Base-by-base conservation (phyloP, 2,888 invertebrate genomes). In the Trichacis sp. region DNA sequence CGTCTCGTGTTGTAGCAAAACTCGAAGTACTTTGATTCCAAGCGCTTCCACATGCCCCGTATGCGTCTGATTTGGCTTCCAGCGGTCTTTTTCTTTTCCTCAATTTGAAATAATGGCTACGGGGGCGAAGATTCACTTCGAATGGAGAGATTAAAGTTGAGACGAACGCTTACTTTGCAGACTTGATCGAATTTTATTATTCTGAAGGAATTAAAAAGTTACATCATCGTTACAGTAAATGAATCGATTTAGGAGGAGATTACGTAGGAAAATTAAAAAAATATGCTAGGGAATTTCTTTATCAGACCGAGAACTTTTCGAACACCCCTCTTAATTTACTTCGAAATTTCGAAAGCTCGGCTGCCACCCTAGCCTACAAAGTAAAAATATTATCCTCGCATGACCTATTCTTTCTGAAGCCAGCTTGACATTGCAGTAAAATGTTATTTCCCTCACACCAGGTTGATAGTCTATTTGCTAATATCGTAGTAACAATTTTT, bases 31-130 rank as follows among this genome's bases (percentile, higher is more conserved):
- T 57, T 14, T 20, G 19, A 29, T 63, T 50, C 18, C 53, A 59
- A 58, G 43, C 57, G 48, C 53, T 66, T 48, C 54, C 54, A 9
- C 72, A 73, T 55, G 58, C 73, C 24, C 68, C 68, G 1, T 72
- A 69, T 59, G 70, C 64, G n/a, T 63, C 72, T 61, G 68, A 74
- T 67, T 54, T 73, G 73, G 77, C 77, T 70, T 76, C 77, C 68
- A 75, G 64, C 45, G 69, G 72, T 57, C 71, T 53, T 48, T 68
- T 51, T 48, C 50, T 71, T 48, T 73, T 73, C 42, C 57, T 66
- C 36, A 56, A 71, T 45, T 11, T 71, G 24, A 72, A 73, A 66
- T 73, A 55, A 54, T 48, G 42, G 51, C 60, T 68, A 50, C 60
- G 57, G 20, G 70, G 66, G 53, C 47, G 63, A 49, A 69, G 49